These are phyloP conservation scores for Clusia tigrina DNA, from an alignment of 2,888 invertebrate species.

Conservation along the genomic window DNA sequence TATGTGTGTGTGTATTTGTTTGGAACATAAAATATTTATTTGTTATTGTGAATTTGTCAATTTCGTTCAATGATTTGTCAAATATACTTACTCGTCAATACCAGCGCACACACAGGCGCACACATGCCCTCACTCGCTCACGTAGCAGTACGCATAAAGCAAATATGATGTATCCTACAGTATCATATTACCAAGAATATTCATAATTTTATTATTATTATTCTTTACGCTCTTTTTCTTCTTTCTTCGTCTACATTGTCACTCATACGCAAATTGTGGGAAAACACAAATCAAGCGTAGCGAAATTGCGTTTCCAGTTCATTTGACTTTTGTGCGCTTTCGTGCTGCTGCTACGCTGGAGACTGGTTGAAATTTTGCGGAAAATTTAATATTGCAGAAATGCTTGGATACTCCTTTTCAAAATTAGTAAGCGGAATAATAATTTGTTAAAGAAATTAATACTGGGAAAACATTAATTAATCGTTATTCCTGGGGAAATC, in stretches of 20 bases:
- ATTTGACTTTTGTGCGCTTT: too few species aligned
- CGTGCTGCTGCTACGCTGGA: too few species aligned
- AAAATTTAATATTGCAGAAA: too few species aligned
- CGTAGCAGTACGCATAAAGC: background rate
- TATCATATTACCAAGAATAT: background rate
- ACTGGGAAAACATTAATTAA: too few species aligned
- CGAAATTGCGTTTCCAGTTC: constrained; percentile 40
- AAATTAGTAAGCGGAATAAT: too few species aligned
- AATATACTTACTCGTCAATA: background rate
- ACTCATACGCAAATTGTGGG: constrained; percentile 28
- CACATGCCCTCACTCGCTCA: background rate
- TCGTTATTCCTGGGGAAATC: too few species aligned
- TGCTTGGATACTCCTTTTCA: too few species aligned
- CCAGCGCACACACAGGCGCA: background rate
- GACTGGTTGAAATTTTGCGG: too few species aligned
- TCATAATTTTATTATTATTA: background rate
- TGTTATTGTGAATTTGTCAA: background rate
- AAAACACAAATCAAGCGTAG: constrained; percentile 42
- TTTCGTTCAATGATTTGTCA: background rate
- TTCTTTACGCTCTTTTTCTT: background rate
- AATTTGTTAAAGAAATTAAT: too few species aligned
- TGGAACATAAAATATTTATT: background rate
- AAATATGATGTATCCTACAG: background rate
- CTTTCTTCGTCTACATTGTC: background rate
- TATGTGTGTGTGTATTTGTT: background rate